These are phyloP conservation scores for Aleiodes testaceus DNA, from an alignment of 2,888 invertebrate genomes.

Conservation along the genomic window DNA sequence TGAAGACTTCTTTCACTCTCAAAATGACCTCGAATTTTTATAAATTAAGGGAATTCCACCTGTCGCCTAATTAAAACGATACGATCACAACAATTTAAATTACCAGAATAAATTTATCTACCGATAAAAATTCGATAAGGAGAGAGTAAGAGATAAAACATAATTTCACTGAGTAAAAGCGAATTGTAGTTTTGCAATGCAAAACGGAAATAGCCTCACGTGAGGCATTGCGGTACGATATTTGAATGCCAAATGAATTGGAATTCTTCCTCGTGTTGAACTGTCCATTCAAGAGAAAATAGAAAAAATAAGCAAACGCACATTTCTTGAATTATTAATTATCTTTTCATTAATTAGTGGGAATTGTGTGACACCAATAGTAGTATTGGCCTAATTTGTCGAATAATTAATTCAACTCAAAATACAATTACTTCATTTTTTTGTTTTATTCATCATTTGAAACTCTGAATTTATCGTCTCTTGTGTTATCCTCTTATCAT, in stretches of 20 bases:
- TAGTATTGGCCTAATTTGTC: too few species aligned
- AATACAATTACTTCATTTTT: neutral
- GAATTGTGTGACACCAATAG: slow-evolving; percentile 1
- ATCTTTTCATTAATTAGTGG: neutral
- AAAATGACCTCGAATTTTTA: neutral
- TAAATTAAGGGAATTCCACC: neutral
- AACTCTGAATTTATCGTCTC: neutral
- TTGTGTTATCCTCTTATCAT: neutral
- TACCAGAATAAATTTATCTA: neutral
- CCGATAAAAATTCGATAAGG: neutral
- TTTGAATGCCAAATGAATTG: slow-evolving; percentile 36
- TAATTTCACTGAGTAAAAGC: slow-evolving; percentile 16
- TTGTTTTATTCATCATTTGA: slow-evolving; percentile 7
- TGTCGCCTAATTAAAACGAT: slow-evolving; percentile 9
- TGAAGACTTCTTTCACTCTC: neutral
- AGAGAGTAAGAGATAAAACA: neutral
- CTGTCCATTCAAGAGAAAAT: neutral
- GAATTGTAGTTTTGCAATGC: slow-evolving; percentile 44
- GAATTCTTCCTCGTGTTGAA: slow-evolving; percentile 23
- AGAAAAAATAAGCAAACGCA: neutral
- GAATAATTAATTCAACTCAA: neutral
- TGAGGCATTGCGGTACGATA: slow-evolving; percentile 25
- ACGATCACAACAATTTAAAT: neutral
- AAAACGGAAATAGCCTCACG: slow-evolving; percentile 51
- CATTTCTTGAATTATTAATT: slow-evolving; percentile 12